A percentile compares a stretch with the other conserved stretches of the same genome.
Evolutionary conservation across 2,113 vertebrate genomes (phyloP).

Genomic region (Ramphastos sulfuratus): DNA sequence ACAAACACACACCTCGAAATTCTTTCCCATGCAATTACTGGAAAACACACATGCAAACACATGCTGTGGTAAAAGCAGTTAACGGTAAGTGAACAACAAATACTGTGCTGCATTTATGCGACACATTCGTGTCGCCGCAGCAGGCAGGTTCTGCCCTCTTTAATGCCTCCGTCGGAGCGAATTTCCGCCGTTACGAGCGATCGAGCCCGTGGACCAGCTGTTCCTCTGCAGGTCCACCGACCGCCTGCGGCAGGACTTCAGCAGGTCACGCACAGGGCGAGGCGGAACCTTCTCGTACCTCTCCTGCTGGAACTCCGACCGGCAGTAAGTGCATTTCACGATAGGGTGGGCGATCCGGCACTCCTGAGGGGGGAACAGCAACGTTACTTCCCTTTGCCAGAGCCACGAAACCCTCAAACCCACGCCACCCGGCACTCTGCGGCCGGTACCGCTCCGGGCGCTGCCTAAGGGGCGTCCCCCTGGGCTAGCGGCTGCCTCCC

Average conservation of each 20-base stretch:
- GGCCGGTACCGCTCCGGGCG: background rate
- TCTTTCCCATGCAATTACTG: background rate
- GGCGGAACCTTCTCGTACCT: constrained; percentile 76
- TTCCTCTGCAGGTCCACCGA: too few species aligned
- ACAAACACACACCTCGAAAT: rapidly evolving
- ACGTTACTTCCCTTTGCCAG: background rate
- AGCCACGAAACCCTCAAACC: background rate
- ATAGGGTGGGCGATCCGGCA: constrained; percentile 98
- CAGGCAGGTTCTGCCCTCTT: background rate
- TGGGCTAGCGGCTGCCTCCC: background rate
- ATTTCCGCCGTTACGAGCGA: too few species aligned
- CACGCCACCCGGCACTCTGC: background rate
- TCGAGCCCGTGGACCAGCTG: background rate
- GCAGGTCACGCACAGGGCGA: background rate
- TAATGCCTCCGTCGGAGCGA: rapidly evolving
- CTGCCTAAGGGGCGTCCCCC: background rate
- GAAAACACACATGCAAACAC: background rate
- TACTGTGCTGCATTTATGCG: rapidly evolving
- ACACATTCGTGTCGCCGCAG: rapidly evolving
- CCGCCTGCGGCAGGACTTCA: background rate
- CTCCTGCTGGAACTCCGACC: constrained; percentile 97
- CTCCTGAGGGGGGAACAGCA: constrained; percentile 76
- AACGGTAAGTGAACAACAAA: rapidly evolving
- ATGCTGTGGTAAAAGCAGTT: rapidly evolving
- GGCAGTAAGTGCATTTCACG: constrained; percentile 96